Evolutionary conservation across 2,797 vertebrate species (phyloP), one percentile per base, ranked within the genome.

Genomic region (Macroramphosus scolopax): DNA sequence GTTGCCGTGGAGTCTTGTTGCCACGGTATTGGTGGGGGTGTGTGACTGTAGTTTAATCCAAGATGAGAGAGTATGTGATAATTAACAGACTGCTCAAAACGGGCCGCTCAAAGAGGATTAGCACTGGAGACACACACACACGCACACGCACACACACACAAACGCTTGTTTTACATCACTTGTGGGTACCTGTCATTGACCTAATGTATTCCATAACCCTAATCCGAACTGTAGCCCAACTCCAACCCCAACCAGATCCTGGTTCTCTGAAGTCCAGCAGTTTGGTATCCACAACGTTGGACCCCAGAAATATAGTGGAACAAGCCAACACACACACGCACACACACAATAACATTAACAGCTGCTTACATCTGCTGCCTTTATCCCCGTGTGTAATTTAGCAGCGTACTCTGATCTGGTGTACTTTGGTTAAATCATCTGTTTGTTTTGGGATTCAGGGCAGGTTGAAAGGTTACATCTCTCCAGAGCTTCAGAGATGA

Each of bases 41-140:
- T 81, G 65, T 54, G 74, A 78, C 72, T 83, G 80, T 85, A 81
- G 67, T 81, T 81, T 78, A 82, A 83, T 83, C 74, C 78, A 80
- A 83, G 80, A 82, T 80, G 62, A 80, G 70, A 76, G 80, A 78
- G 79, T 84, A 81, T 66, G 59, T 65, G 65, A 77, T 86, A 79
- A 86, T 87, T 85, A 87, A 69, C 77, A 57, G 55, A 76, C 56
- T 80, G 68, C 53, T 80, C 31, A 68, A 66, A 76, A 75, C 52
- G 41, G 48, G 36, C 46, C 49, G 53, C 33, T 65, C n/a, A 64
- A 75, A 77, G 75, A 72, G 68, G 75, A 81, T 78, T 80, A 81
- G 39, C 44, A 51, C 61, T 38, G 22, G 36, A 13, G n/a, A 45
- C 25, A 34, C 34, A 43, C 28, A 34, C 17, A 34, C 45, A 43